These are phyloP conservation scores for Lasioglossum vierecki DNA, from an alignment of 2,888 invertebrate genomes.

Conservation along the genomic window DNA sequence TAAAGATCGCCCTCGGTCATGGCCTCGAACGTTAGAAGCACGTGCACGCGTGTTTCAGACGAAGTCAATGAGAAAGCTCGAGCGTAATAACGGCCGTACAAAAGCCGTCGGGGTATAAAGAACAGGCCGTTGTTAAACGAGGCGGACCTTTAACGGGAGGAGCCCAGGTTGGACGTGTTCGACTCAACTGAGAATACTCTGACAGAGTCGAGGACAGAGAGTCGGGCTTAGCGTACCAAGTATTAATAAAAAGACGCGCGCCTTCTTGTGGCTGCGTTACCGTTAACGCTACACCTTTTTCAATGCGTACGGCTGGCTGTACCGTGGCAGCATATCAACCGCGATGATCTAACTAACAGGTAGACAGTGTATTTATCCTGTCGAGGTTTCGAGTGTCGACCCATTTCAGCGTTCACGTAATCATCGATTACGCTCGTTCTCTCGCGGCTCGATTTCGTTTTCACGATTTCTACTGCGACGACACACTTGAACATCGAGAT, in stretches of 20 bases:
- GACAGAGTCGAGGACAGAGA: conserved; percentile 8
- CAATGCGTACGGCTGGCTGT: conserved; percentile 27
- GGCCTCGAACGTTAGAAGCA: conserved; percentile 32
- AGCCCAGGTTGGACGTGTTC: conserved; percentile 15
- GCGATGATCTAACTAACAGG: conserved; percentile 32
- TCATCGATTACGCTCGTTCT: neutral
- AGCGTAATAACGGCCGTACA: conserved; percentile 32
- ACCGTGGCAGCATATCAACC: conserved; percentile 21
- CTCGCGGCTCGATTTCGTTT: neutral
- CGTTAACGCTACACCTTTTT: conserved; percentile 59
- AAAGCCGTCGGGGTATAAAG: conserved; percentile 35
- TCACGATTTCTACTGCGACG: neutral
- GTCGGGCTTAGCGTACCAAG: conserved; percentile 22
- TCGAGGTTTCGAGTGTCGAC: neutral
- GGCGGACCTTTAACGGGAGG: conserved; percentile 58
- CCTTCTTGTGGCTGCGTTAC: conserved; percentile 63
- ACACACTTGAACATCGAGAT: neutral
- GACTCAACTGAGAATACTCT: conserved; percentile 3
- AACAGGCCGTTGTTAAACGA: conserved; percentile 35
- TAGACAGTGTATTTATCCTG: conserved; percentile 15
- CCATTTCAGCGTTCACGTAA: neutral
- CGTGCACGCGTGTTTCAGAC: conserved; percentile 41
- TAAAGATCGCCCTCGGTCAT: neutral
- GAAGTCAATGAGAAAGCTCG: conserved; percentile 38
- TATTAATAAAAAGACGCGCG: conserved; percentile 64